Conservation (phyloP, 2,888 invertebrate genomes). For the Eulithis prunata region DNA sequence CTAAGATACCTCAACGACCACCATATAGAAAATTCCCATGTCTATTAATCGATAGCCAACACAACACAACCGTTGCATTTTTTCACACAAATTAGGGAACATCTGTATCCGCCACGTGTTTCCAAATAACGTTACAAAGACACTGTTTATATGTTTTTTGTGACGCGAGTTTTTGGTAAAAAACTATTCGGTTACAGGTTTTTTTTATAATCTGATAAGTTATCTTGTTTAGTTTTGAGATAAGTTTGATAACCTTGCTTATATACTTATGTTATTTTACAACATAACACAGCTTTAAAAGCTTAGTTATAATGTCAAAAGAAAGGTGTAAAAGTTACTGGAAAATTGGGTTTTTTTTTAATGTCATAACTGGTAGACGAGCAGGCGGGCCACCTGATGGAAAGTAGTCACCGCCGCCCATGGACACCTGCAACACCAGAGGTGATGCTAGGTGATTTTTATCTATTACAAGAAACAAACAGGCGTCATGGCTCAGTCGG, state of each 20-base stretch:
- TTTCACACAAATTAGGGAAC: conserved; percentile 37
- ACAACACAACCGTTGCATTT: conserved; percentile 25
- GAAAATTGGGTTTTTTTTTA: too few species aligned
- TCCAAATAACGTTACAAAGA: conserved; percentile 42
- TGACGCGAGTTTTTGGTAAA: conserved; percentile 25
- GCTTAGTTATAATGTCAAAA: too few species aligned
- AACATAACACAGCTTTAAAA: too few species aligned
- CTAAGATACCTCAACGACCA: not conserved
- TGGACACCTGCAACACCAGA: too few species aligned
- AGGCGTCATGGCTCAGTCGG: too few species aligned
- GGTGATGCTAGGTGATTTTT: too few species aligned
- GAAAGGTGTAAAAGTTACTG: too few species aligned
- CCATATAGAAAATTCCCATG: not conserved
- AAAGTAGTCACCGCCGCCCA: too few species aligned
- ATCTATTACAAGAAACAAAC: too few species aligned
- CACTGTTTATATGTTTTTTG: conserved; percentile 44
- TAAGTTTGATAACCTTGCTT: not conserved
- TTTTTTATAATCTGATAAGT: not conserved
- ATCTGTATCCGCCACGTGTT: conserved; percentile 71
- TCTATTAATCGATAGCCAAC: conserved; percentile 13
- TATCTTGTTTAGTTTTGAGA: conserved; percentile 6
- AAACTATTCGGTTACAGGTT: conserved; percentile 18
- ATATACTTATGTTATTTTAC: too few species aligned
- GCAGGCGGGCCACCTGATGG: too few species aligned
- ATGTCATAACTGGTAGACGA: too few species aligned